phyloP scores from a whole-genome alignment of 2,113 vertebrate species.

The Gracilinanus agilis region DNA sequence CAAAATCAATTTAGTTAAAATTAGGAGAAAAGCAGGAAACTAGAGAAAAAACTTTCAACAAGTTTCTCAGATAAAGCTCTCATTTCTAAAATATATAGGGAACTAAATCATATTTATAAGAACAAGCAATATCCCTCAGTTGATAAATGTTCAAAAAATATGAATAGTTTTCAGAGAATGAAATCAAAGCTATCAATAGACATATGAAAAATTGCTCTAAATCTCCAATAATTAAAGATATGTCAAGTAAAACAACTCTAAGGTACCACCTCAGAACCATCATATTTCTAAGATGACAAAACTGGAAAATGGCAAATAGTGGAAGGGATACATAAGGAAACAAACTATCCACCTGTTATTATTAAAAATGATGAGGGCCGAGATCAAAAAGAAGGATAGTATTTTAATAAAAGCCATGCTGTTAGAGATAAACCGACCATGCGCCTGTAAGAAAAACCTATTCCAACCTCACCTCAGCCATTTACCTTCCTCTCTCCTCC shows the following conservation, averaged over 20 bases:
- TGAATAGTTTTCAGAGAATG: not conserved
- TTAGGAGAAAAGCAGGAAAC: not conserved
- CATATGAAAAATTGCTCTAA: not conserved
- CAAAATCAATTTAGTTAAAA: not conserved
- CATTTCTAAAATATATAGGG: too few species aligned
- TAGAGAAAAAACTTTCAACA: not conserved
- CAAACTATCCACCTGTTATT: not conserved
- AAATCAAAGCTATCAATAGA: not conserved
- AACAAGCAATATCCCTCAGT: not conserved
- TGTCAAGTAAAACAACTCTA: not conserved
- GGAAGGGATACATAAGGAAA: not conserved
- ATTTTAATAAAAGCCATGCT: too few species aligned
- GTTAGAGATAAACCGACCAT: too few species aligned
- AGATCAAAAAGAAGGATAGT: too few species aligned
- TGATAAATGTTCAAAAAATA: not conserved
- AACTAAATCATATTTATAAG: not conserved
- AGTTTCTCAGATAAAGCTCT: not conserved
- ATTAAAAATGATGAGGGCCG: too few species aligned
- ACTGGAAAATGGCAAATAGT: not conserved
- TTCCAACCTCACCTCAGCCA: too few species aligned
- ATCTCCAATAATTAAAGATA: not conserved
- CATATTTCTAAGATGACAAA: not conserved
- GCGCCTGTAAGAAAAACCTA: too few species aligned
- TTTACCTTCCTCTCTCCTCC: too few species aligned
- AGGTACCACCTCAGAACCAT: not conserved